Conservation (phyloP, 2,888 invertebrate species). For the Cheilosia variabilis region DNA sequence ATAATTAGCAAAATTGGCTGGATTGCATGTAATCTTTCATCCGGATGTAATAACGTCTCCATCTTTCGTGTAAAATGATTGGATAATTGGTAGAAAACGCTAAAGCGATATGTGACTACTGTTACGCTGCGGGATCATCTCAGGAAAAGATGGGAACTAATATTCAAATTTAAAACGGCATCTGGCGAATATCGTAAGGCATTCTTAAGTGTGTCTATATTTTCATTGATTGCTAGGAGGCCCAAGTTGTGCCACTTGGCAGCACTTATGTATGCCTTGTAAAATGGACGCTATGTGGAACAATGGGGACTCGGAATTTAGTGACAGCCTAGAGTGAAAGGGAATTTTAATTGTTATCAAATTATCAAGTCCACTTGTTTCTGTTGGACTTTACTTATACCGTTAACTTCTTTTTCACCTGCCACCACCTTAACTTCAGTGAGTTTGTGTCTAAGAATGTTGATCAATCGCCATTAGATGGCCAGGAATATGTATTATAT, state of each 20-base stretch:
- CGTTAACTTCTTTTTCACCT: too few relatives aligned
- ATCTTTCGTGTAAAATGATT: constrained; percentile 7
- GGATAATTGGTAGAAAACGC: constrained; percentile 6
- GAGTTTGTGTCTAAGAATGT: too few relatives aligned
- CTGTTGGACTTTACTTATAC: too few relatives aligned
- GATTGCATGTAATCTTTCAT: neutral
- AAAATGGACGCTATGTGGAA: neutral
- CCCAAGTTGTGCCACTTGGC: neutral
- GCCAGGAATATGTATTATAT: too few relatives aligned
- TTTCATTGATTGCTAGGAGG: neutral
- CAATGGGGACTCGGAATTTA: neutral
- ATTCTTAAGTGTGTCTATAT: neutral
- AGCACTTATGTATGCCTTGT: neutral
- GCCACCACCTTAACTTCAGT: too few relatives aligned
- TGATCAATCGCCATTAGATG: too few relatives aligned
- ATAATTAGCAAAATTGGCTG: constrained; percentile 20
- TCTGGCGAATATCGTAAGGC: neutral
- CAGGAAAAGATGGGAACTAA: neutral
- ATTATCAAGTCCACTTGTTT: too few relatives aligned
- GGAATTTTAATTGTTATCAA: too few relatives aligned
- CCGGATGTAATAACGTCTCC: neutral
- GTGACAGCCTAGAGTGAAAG: neutral
- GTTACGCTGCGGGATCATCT: neutral
- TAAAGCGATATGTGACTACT: neutral
- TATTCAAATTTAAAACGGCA: neutral